Evolutionary conservation across 2,797 vertebrate species (phyloP), one percentile per base, ranked within the genome.

Genomic region (Anabas testudineus): DNA sequence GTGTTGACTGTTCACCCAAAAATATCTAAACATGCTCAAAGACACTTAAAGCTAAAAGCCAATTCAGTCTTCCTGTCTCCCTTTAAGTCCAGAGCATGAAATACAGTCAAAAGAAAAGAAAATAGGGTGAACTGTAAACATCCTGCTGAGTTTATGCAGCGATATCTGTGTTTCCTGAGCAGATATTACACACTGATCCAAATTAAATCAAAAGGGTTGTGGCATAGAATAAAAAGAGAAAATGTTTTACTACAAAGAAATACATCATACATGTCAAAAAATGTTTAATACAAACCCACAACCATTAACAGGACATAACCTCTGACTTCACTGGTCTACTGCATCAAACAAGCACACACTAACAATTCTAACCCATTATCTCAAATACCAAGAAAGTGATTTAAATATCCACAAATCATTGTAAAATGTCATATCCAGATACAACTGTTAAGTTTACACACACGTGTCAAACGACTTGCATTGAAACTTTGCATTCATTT

Each of bases 211-310:
- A 41, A 68, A 13, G 1, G 1, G n/a, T n/a, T 13, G 3, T 53
- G 28, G 7, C 56, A 45, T 2, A 8, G 21, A 22, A 49, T 24
- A 28, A 16, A 36, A 22, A 61, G 15, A 55, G 46, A 58, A 37
- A 21, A 22, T 34, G 0, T 42, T 76, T 77, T 63, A 76, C 76
- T 81, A 74, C 7, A 70, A 72, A 73, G 69, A 70, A 13, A 34
- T 10, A 34, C 14, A 52, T 5, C 16, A 32, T 19, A 64, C 48
- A 68, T n/a, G 58, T 60, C 3, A 32, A 67, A 65, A 58, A 21
- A 77, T n/a, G n/a, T 39, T 1, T 45, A 16, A 67, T 55, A 74
- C 39, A 80, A 63, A 71, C 72, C 64, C 55, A 34, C 34, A 9
- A 42, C 57, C 56, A 52, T 16, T 3, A 34, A 46, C 5, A 39